These are phyloP conservation scores for Drosophila navojoa DNA, from an alignment of 1,140 invertebrate species.

Conservation along the genomic window DNA sequence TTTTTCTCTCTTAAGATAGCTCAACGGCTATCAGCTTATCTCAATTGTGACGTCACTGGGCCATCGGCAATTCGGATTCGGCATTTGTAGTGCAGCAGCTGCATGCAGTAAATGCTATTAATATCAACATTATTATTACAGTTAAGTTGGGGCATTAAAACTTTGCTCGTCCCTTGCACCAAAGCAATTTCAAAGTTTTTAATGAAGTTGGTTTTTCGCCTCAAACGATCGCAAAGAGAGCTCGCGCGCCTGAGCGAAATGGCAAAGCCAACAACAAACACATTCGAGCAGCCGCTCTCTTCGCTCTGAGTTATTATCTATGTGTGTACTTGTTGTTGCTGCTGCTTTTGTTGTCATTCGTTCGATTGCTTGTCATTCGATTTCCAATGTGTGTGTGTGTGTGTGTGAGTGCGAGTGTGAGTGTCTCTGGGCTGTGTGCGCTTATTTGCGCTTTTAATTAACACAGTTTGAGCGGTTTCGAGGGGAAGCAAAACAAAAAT, in stretches of 20 bases:
- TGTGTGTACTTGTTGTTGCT: constrained; percentile 16
- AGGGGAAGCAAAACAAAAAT: constrained; percentile 13
- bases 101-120: constrained; percentile 20
- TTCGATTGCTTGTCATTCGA: constrained; percentile 44
- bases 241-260: background rate
- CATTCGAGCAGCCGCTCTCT: background rate
- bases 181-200: constrained; percentile 26
- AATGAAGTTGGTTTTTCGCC: constrained; percentile 30
- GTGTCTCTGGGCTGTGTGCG: constrained; percentile 20
- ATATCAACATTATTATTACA: constrained; percentile 33
- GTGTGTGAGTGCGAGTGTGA: constrained; percentile 12
- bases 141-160: constrained; percentile 31
- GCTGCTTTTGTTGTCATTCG: constrained; percentile 26
- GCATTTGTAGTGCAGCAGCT: constrained; percentile 12
- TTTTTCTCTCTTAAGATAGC: constrained; percentile 11
- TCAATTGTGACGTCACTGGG: constrained; percentile 26
- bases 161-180: constrained; percentile 10
- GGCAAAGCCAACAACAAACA: background rate
- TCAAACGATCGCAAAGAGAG: constrained; percentile 22
- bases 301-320: constrained; percentile 24
- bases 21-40: constrained; percentile 20
- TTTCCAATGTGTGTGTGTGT: constrained; percentile 20
- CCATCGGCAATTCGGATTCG: constrained; percentile 16
- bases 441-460: constrained; percentile 67
- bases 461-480: constrained; percentile 59